Base-by-base conservation (phyloP, 2,113 vertebrate genomes). In the Pimephales promelas region DNA sequence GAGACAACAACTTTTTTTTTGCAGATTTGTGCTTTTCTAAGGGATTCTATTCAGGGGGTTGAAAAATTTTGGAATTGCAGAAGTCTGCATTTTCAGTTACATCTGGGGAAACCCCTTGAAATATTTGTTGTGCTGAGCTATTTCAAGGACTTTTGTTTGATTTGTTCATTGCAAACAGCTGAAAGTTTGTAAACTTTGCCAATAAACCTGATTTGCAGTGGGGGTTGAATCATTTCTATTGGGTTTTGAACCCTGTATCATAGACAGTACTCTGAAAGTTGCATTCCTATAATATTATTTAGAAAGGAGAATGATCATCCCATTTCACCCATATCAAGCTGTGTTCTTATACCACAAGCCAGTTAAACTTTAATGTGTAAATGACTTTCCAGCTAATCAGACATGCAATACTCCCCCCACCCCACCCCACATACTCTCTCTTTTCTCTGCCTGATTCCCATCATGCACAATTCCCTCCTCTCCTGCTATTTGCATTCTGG, bases 401-500 rank as follows among this genome's bases (percentile, higher is more conserved):
- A 78, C 76, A 62, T 61, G 56, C 56, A 8, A 78, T 45, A 28
- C 34, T 43, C 4, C 24, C 26, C 18, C 2, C 36, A 40, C 36
- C 4, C 24, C 26, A 6, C 2, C 36, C 8, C 36, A 9, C 36
- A 64, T 36, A 64, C 40, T 22, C 18, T 18, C 16, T 31, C 59
- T 64, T 45, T 57, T 26, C 31, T 61, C 36, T 61, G 34, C 43
- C 68, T 40, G 54, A 80, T n/a, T 80, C 40, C 76, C 70, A 47
- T 85, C 70, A 71, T n/a, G 68, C 24, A 43, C 70, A 36, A 62
- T 62, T 85, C 76, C 66, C 52, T 57, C 26, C 54, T 71, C 56
- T 79, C 57, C 68, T 72, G 54, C 83, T 80, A 61, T 79, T 85
- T 85, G 76, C 64, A 85, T 85, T 73, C 56, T 61, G 57, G 77